phyloP scores from a whole-genome alignment of 2,888 invertebrate genomes.

The Teleiodes luculella region DNA sequence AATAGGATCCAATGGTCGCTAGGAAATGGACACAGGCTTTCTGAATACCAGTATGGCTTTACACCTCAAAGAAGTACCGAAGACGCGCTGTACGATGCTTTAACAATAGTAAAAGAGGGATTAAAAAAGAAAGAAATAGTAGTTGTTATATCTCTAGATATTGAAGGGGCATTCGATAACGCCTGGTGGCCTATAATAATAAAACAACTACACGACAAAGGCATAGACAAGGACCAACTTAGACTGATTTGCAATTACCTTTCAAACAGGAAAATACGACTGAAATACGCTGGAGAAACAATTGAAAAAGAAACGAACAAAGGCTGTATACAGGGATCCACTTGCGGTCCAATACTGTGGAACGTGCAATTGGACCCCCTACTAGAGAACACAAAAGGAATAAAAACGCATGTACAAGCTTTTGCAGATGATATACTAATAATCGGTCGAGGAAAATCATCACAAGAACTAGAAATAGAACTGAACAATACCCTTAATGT shows the following conservation, averaged over 20 bases:
- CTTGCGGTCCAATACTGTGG: slow-evolving; percentile 6
- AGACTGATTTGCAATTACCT: neutral
- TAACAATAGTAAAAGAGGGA: neutral
- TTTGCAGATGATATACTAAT: neutral
- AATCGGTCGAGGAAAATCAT: neutral
- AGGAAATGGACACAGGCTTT: neutral
- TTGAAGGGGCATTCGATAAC: neutral
- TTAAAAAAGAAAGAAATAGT: neutral
- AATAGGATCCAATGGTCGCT: neutral
- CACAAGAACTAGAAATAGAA: neutral
- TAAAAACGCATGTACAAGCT: neutral
- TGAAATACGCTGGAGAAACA: neutral
- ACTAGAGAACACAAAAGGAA: neutral
- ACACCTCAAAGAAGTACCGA: neutral
- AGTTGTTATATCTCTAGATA: neutral
- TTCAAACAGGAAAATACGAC: neutral
- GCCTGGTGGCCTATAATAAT: neutral
- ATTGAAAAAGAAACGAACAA: neutral
- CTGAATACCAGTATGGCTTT: neutral
- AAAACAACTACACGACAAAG: neutral
- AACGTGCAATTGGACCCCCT: neutral
- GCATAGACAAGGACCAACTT: neutral
- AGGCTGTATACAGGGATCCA: slow-evolving; percentile 6
- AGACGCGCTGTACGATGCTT: neutral
- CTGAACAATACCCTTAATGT: neutral